phyloP scores from a whole-genome alignment of 2,888 invertebrate species.

The Micropterix aruncella region DNA sequence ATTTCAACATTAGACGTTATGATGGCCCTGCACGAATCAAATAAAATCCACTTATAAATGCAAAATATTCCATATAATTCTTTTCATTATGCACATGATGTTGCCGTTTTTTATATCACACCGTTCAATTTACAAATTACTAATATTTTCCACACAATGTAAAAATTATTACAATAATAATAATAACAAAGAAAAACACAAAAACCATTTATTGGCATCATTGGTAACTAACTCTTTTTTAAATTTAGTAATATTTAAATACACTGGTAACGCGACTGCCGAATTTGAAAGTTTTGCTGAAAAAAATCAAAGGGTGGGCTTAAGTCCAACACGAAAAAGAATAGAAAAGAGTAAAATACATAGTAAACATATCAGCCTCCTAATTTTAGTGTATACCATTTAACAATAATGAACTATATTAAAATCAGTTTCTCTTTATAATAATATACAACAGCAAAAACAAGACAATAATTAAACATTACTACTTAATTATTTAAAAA shows the following conservation, averaged over 20 bases:
- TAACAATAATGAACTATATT: neutral
- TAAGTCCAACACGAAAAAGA: neutral
- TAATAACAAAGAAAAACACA: neutral
- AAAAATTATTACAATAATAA: neutral
- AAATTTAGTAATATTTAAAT: neutral
- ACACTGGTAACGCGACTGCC: neutral
- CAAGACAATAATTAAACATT: neutral
- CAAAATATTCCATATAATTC: neutral
- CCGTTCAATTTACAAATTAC: neutral
- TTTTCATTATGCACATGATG: neutral
- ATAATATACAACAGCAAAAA: neutral
- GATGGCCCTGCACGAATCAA: too few relatives aligned
- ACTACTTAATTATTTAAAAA: neutral
- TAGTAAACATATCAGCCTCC: neutral
- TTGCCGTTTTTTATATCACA: neutral
- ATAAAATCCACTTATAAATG: too few relatives aligned
- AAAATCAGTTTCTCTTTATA: neutral
- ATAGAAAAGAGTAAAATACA: neutral
- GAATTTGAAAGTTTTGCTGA: neutral
- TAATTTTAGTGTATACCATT: neutral
- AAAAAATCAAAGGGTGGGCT: neutral
- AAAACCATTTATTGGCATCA: neutral
- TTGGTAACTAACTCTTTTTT: neutral
- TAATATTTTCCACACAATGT: neutral
- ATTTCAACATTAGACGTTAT: too few relatives aligned